Conservation (phyloP, 2,888 invertebrate genomes). For the Drosophila monieri region DNA sequence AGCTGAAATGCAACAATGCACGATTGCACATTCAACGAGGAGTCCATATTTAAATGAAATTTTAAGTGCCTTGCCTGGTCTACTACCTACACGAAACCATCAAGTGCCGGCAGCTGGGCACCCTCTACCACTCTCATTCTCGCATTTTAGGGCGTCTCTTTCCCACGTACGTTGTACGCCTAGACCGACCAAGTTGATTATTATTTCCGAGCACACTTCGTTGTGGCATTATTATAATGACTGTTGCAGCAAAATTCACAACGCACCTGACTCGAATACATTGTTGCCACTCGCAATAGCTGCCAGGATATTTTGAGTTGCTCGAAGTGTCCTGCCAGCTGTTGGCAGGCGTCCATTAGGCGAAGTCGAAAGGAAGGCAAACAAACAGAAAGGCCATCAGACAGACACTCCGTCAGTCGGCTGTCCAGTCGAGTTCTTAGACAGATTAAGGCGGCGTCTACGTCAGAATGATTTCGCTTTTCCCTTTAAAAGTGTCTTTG, state of each 20-base stretch:
- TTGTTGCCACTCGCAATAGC: slow-evolving; percentile 35
- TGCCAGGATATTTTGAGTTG: slow-evolving; percentile 42
- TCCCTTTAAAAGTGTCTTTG: slow-evolving; percentile 31
- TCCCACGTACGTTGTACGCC: not conserved
- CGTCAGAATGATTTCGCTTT: slow-evolving; percentile 41
- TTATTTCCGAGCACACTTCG: slow-evolving; percentile 80
- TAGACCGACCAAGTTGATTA: slow-evolving; percentile 59
- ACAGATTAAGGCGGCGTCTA: slow-evolving; percentile 37
- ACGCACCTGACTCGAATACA: slow-evolving; percentile 78
- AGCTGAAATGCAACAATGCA: slow-evolving; percentile 60
- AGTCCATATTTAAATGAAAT: slow-evolving; percentile 73
- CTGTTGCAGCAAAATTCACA: slow-evolving; percentile 81
- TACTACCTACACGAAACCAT: slow-evolving; percentile 25
- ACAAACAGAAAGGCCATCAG: slow-evolving; percentile 17
- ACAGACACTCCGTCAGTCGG: slow-evolving; percentile 10
- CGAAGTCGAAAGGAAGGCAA: slow-evolving; percentile 21
- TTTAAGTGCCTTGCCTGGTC: slow-evolving; percentile 63
- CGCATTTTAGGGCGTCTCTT: not conserved
- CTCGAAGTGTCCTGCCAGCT: slow-evolving; percentile 67
- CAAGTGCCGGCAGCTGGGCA: slow-evolving; percentile 33
- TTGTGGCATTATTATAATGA: slow-evolving; percentile 82
- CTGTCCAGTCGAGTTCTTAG: slow-evolving; percentile 21
- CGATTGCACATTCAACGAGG: slow-evolving; percentile 72
- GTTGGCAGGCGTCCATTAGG: slow-evolving; percentile 61
- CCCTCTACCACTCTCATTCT: not conserved